Evolutionary conservation across 2,888 invertebrate species (phyloP), one percentile per base, ranked within the genome.

Genomic region (Pollenia labialis): DNA sequence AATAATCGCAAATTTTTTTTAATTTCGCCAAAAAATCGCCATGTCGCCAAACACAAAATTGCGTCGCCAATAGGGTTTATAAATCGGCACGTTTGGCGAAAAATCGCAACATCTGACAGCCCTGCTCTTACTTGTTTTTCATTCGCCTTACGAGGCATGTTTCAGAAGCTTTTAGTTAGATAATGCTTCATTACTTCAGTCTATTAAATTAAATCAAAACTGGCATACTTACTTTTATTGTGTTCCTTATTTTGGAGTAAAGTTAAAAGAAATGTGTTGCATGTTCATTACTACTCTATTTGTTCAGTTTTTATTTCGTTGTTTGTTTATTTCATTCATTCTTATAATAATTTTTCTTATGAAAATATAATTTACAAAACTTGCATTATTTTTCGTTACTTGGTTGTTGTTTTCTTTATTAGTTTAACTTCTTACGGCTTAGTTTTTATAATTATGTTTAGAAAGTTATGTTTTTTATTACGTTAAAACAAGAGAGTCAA

Each of bases 341-440:
- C 80, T 64, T 69, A 50, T 72, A 56, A 64, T 81, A 54, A 64
- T 71, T 77, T 85, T 88, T 89, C 89, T 91, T 91, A 91, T 90
- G 91, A 91, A 91, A 91, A 91, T 91, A 91, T 91, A 91, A 91
- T 91, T 89, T 90, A 91, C 90, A 91, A 91, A 91, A 91, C 90
- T 91, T 88, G 87, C 80, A 58, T 52, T 69, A 42, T 32, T 32
- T 32, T 32, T 32, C 32, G 32, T 32, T 32, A 32, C 32, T 56
- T 74, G 12, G 71, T 68, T 68, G n/a, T 62, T 71, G 18, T 44
- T 69, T 64, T 46, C 44, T 40, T 72, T 62, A 12, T 75, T 56
- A 64, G 58, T 60, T 84, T 62, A 60, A 74, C 32, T 74, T 77
- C 46, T 60, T 81, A 80, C 56, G 52, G 50, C 64, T 80, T 77